Conservation (phyloP, 2,888 invertebrate genomes). For the Megalurothrips usitatus region DNA sequence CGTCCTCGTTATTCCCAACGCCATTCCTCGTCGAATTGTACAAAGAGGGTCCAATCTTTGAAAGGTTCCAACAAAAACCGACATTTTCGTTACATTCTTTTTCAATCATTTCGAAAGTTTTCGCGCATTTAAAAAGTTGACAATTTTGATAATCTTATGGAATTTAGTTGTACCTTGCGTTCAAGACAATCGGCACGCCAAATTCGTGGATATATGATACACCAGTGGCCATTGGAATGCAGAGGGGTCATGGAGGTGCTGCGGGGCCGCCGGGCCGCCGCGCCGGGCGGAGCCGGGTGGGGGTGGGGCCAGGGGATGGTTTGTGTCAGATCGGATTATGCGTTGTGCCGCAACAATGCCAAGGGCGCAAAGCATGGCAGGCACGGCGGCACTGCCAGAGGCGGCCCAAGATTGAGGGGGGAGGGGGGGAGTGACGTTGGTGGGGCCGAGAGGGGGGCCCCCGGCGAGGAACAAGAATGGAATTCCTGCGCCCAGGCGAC, state of each 20-base stretch:
- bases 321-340: conserved; percentile 15
- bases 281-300: background rate
- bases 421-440: background rate
- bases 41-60: too few species aligned
- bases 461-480: conserved; percentile 14
- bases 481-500: background rate
- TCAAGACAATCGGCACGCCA: too few species aligned
- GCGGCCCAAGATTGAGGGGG: background rate
- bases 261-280: background rate
- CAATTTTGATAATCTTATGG: too few species aligned
- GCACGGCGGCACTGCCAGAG: background rate
- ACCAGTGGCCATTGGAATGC: background rate
- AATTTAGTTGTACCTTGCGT: too few species aligned
- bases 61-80: too few species aligned
- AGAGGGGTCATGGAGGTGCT: background rate
- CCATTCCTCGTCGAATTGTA: too few species aligned
- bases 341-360: background rate
- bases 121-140: too few species aligned
- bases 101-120: too few species aligned
- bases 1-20: too few species aligned
- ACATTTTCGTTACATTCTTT: too few species aligned
- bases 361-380: conserved; percentile 2
- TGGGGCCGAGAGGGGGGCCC: background rate
- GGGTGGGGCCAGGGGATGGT: background rate
- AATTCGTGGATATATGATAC: too few species aligned